Evolutionary conservation across 2,888 invertebrate species (phyloP).

Genomic region (Stomorhina lunata): DNA sequence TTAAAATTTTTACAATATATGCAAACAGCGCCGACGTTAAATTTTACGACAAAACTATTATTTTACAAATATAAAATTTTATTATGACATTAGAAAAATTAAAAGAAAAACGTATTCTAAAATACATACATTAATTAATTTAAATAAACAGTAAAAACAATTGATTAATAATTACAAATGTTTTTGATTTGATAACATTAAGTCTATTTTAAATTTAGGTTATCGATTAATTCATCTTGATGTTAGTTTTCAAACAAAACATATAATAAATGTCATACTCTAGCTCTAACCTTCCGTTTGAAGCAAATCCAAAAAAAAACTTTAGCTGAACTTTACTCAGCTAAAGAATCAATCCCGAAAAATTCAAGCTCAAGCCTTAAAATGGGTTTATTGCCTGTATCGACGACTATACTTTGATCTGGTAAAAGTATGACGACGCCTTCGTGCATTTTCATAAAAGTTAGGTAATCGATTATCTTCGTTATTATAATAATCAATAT

Average conservation of each 20-base stretch:
- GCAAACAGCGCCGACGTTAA: conserved; percentile 11
- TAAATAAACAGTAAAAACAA: conserved; percentile 26
- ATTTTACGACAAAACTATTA: neutral
- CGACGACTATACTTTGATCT: conserved; percentile 72
- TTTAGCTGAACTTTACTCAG: too few species aligned
- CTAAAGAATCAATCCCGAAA: too few species aligned
- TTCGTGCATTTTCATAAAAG: conserved; percentile 34
- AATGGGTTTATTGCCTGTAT: neutral
- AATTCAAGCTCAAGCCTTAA: too few species aligned
- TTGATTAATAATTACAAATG: conserved; percentile 1
- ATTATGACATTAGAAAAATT: conserved; percentile 53
- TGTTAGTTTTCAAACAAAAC: too few species aligned
- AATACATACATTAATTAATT: conserved; percentile 20
- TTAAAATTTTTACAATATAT: neutral
- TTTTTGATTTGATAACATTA: neutral
- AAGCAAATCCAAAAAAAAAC: too few species aligned
- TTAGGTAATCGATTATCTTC: conserved; percentile 2
- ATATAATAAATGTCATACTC: too few species aligned
- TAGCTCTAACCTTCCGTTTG: too few species aligned
- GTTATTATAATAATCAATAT: conserved; percentile 38
- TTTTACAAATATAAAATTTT: conserved; percentile 1
- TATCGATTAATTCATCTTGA: too few species aligned
- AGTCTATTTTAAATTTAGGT: too few species aligned
- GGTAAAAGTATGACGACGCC: conserved; percentile 67
- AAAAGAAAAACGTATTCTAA: conserved; percentile 10